Evolutionary conservation across 2,888 invertebrate genomes (phyloP), one percentile per base, ranked within the genome.

Genomic region (Nysson spinosus): DNA sequence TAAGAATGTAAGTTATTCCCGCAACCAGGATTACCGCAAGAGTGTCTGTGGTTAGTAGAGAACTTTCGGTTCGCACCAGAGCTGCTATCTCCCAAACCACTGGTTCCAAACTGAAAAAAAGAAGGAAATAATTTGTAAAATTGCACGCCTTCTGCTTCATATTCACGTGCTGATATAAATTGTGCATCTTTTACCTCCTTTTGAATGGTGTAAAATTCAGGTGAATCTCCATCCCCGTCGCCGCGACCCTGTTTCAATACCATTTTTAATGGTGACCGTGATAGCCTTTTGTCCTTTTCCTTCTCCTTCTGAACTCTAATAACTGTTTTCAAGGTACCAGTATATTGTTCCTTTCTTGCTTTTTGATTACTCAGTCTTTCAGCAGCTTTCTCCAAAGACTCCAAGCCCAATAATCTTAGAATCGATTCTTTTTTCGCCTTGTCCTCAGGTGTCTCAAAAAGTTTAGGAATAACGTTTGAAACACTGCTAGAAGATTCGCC

Each of bases 311-410:
- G 78, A 69, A 95, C 87, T 87, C 95, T 94, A 77, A 95, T 95
- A 77, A 95, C 93, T 75, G 95, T 95, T 84, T 95, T 95, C 69
- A 95, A 85, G 0, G 95, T 95, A 30, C 95, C 95, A 1, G 94
- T 88, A 46, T 90, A 89, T 12, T 89, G 83, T 54, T 90, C 90
- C 35, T 90, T 89, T 75, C 91, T 91, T 1, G 91, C 91, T 78
- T 92, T 91, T 52, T 84, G 85, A 58, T 83, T 80, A 37, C 71
- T 82, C 51, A 82, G 44, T n/a, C 83, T 72, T 68, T 93, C 93
- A 0, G 84, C 83, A 0, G 93, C 93, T 4, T 92, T 93, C 78
- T 93, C 91, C 77, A 93, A 90, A 0, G 94, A 94, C 24, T 94
- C 89, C 39, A 95, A 83, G 0, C 95, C 95, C 24, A 95, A 87